Percentiles rank a stretch among this genome's conserved stretches.
Conservation (phyloP, 2,797 vertebrate genomes). For the Hipposideros larvatus region DNA sequence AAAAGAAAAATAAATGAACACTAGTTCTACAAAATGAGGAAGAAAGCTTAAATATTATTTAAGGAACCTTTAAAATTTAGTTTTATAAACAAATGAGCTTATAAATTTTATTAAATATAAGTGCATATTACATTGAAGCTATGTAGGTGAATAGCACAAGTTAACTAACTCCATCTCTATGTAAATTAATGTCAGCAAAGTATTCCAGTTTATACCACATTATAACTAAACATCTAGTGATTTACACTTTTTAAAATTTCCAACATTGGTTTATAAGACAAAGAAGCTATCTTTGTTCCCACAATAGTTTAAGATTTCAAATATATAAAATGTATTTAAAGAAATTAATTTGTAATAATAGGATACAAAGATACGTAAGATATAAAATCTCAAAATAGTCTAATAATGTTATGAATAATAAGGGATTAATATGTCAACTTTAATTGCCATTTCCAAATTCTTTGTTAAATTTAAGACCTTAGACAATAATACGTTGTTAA, state of each 20-base stretch:
- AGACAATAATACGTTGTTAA: background rate
- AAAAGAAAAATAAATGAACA: background rate
- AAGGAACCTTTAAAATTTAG: background rate
- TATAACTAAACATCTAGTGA: background rate
- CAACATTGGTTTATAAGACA: background rate
- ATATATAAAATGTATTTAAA: conserved; percentile 19
- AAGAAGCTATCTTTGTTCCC: background rate
- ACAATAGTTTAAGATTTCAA: background rate
- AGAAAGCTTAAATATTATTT: conserved; percentile 29
- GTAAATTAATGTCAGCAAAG: background rate
- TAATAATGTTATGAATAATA: background rate
- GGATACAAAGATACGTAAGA: background rate
- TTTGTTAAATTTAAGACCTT: conserved; percentile 13
- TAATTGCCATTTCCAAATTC: conserved; percentile 25
- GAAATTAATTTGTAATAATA: background rate
- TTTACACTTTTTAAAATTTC: background rate
- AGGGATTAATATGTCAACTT: background rate
- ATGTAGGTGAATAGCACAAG: background rate
- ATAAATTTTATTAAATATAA: conserved; percentile 4
- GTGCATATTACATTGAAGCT: background rate
- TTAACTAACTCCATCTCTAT: background rate
- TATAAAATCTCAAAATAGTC: background rate
- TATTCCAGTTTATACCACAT: background rate
- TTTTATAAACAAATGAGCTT: background rate
- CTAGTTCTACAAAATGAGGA: background rate